Evolutionary conservation across 2,113 vertebrate species (phyloP).

Genomic region (Ptyas mucosa): DNA sequence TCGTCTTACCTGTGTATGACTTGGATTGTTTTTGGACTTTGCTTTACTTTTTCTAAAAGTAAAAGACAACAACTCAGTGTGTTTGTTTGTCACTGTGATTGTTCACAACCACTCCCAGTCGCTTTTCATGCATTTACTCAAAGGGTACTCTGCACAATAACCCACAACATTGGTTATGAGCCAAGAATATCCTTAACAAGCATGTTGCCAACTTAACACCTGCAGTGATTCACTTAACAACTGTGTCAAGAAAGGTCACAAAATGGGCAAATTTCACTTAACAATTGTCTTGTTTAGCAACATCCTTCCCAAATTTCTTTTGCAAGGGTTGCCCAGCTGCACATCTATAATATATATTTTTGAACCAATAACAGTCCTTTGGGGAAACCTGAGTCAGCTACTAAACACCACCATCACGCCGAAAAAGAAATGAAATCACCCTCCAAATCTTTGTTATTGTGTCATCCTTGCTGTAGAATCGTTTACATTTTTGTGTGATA

Average conservation of each 20-base stretch:
- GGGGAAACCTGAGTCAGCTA: background rate
- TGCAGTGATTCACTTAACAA: background rate
- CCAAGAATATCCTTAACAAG: no score
- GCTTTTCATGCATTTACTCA: no score
- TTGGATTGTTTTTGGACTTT: no score
- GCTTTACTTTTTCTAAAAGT: no score
- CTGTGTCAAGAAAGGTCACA: no score
- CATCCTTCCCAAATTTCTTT: background rate
- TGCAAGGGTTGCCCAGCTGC: background rate
- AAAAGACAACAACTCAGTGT: no score
- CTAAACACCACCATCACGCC: background rate
- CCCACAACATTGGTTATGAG: no score
- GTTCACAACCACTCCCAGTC: no score
- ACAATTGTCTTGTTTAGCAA: background rate
- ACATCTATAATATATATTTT: background rate
- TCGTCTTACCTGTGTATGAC: no score
- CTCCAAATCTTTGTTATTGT: background rate
- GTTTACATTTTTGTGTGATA: background rate
- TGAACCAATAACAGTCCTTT: background rate
- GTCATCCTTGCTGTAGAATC: background rate
- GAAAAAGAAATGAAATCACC: background rate
- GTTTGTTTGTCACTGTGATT: no score
- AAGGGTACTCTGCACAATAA: no score
- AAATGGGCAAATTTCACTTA: background rate
- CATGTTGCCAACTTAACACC: background rate